phyloP scores from a whole-genome alignment of 2,113 vertebrate genomes.

The Plecturocebus donacophilus region DNA sequence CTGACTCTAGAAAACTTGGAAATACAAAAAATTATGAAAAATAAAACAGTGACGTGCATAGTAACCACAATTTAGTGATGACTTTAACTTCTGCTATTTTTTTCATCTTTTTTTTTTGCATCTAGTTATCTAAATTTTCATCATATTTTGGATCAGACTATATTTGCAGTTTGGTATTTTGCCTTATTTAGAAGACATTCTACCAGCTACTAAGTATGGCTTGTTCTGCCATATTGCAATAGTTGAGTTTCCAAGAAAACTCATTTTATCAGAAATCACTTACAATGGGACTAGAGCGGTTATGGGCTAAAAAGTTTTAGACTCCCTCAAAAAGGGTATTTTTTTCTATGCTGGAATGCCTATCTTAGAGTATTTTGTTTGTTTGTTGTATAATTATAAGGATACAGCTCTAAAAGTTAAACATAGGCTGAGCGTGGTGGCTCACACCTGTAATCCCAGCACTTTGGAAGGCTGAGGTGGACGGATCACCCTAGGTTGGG shows the following conservation, averaged over 20 bases:
- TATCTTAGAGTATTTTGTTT: not conserved
- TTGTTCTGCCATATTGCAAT: not conserved
- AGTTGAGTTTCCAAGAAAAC: constrained; percentile 21
- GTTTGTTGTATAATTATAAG: not conserved
- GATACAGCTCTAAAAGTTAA: not conserved
- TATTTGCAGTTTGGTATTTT: not conserved
- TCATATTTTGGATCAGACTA: not conserved
- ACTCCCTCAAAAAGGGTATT: not conserved
- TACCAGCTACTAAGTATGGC: not conserved
- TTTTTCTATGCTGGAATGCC: not conserved
- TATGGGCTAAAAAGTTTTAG: not conserved
- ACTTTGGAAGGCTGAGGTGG: too few species aligned
- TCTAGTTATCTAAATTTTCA: not conserved
- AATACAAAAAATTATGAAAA: not conserved
- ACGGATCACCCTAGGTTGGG: too few species aligned
- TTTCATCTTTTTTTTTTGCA: not conserved
- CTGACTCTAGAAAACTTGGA: not conserved
- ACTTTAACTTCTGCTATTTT: not conserved
- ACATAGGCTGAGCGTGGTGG: not conserved
- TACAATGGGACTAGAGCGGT: not conserved
- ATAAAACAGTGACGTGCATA: not conserved
- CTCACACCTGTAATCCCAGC: too few species aligned
- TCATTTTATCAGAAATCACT: not conserved
- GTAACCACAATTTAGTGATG: not conserved
- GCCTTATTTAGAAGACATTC: not conserved